These are phyloP conservation scores for Eonycteris spelaea DNA, from an alignment of 2,113 vertebrate species.

Conservation along the genomic window DNA sequence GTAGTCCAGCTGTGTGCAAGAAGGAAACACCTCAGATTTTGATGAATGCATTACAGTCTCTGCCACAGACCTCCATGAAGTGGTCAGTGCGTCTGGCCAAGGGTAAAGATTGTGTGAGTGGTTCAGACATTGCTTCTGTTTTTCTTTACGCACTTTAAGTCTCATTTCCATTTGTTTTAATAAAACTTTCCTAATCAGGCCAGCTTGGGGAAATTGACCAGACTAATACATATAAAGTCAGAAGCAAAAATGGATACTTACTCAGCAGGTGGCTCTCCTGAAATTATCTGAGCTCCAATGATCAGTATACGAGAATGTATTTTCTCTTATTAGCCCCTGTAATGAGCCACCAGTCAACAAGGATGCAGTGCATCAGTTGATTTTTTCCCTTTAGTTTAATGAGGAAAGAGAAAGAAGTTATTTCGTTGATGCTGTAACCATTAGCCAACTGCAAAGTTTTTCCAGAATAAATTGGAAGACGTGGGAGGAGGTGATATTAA, in stretches of 20 bases:
- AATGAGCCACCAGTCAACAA: constrained; percentile 62
- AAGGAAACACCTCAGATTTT: neutral
- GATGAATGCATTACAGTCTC: neutral
- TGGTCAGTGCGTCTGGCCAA: neutral
- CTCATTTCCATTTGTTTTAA: constrained; percentile 68
- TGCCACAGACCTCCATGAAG: neutral
- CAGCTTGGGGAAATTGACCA: constrained; percentile 49
- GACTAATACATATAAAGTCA: constrained; percentile 51
- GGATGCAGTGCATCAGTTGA: neutral
- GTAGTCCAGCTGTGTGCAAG: neutral
- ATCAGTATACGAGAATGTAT: constrained; percentile 26
- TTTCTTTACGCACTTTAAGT: constrained; percentile 57
- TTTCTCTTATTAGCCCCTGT: constrained; percentile 64
- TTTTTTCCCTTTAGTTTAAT: constrained; percentile 8
- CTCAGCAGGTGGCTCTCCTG: constrained; percentile 39
- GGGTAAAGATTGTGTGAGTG: neutral
- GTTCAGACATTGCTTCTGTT: constrained; percentile 3
- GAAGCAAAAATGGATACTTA: constrained; percentile 49
- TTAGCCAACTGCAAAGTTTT: constrained; percentile 45
- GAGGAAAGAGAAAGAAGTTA: constrained; percentile 44
- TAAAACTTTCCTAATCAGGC: constrained; percentile 46
- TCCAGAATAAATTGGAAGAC: constrained; percentile 37
- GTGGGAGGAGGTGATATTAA: neutral
- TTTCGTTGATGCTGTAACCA: neutral
- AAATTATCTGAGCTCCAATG: constrained; percentile 37